A percentile compares a stretch with the other conserved stretches of the same genome.
phyloP scores from a whole-genome alignment of 2,888 invertebrate species.

The Toxonevra muliebris region DNA sequence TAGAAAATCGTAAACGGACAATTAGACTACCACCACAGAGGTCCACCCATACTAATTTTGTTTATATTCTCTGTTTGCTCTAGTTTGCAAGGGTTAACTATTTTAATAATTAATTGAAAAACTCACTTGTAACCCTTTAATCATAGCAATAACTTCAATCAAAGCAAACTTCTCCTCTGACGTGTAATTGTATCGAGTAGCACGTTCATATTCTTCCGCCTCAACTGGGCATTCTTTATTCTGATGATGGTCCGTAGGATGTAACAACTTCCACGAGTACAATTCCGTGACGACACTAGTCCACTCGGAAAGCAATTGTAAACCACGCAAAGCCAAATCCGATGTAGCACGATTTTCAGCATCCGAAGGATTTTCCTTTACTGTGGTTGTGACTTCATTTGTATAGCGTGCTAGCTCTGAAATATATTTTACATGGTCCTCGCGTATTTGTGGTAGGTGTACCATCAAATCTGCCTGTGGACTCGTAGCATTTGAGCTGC shows the following conservation, averaged over 20 bases:
- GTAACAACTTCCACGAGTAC: slow-evolving; percentile 97
- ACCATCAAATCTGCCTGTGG: slow-evolving; percentile 96
- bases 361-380: slow-evolving; percentile 92
- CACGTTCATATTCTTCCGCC: slow-evolving; percentile 98
- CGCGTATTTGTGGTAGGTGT: slow-evolving; percentile 91
- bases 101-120: neutral
- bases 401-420: slow-evolving; percentile 93
- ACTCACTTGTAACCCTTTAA: slow-evolving; percentile 87
- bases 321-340: slow-evolving; percentile 88
- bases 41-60: too few relatives aligned
- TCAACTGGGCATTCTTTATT: slow-evolving; percentile 94
- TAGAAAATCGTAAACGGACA: neutral
- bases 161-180: slow-evolving; percentile 97
- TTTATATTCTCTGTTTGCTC: too few relatives aligned
- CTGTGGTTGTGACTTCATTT: slow-evolving; percentile 84
- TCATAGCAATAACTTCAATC: slow-evolving; percentile 99
- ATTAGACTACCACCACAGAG: too few relatives aligned
- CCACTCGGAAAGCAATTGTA: slow-evolving; percentile 96
- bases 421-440: slow-evolving; percentile 97
- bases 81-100: too few relatives aligned
- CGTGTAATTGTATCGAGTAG: slow-evolving; percentile 96
- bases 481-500: slow-evolving; percentile 81
- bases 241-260: slow-evolving; percentile 96
- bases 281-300: slow-evolving; percentile 95
- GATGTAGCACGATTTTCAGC: slow-evolving; percentile 90